Percentiles rank a stretch among this genome's conserved stretches.
phyloP scores from a whole-genome alignment of 2,113 vertebrate species.

The Tupaia tana region DNA sequence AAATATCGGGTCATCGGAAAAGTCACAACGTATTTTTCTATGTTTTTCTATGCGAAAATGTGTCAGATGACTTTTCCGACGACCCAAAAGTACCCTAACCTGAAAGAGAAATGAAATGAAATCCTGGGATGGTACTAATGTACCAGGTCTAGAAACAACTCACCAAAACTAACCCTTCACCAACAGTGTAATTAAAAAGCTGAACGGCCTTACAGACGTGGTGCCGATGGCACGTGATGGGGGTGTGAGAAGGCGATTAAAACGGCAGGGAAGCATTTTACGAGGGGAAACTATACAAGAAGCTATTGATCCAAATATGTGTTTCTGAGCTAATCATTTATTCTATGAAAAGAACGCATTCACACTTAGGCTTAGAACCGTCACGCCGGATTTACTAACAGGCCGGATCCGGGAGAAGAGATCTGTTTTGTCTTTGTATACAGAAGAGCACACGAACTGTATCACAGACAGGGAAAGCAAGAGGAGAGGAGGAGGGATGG shows the following conservation, averaged over 20 bases:
- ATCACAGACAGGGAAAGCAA: neutral
- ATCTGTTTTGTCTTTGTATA: neutral
- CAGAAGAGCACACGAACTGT: neutral
- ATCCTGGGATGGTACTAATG: neutral
- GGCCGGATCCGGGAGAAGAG: neutral
- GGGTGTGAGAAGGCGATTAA: neutral
- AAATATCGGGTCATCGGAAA: too few relatives aligned
- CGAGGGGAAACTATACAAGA: neutral
- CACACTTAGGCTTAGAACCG: conserved; percentile 22
- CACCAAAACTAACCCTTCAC: conserved; percentile 46
- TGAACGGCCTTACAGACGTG: neutral
- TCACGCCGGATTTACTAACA: neutral
- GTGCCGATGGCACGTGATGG: neutral
- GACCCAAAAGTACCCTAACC: neutral
- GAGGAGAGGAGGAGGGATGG: neutral
- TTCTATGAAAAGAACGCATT: conserved; percentile 6
- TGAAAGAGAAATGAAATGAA: conserved; percentile 3
- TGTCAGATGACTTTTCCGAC: too few relatives aligned
- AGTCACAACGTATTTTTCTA: too few relatives aligned
- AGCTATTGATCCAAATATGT: neutral
- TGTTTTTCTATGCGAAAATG: too few relatives aligned
- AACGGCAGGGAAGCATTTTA: neutral
- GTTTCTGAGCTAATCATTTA: neutral
- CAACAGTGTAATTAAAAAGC: neutral
- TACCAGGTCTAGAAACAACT: neutral